Evolutionary conservation across 1,140 invertebrate species (phyloP), one percentile per base, ranked within the genome.

Genomic region (Pseudomyrmex dendroicus): DNA sequence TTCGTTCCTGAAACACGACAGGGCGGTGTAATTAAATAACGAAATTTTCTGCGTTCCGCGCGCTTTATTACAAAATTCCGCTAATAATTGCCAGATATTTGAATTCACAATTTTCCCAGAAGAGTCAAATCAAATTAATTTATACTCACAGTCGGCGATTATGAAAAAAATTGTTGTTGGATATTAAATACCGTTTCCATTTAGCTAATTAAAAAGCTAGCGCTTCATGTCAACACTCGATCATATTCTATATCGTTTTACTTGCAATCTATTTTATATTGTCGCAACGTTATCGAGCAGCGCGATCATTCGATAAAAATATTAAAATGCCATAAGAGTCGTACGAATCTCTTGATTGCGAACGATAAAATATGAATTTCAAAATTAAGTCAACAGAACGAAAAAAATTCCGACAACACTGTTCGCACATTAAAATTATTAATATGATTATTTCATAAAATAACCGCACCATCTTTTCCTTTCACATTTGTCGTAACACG

Each of bases 41-140:
- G 85, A 87, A 87, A 87, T 87, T 86, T 86, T 59, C 85, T 61
- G 57, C 85, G 68, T 87, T 70, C 85, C 85, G 20, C 62, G 56
- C 62, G 70, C 63, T 86, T 84, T 84, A 87, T 86, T 86, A 86
- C 82, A 76, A 87, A 87, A 87, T 87, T 86, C 86, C 85, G 70
- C 77, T 77, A 74, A 83, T 84, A 86, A 87, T 87, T 74, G 77
- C 68, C 61, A 64, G 63, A 50, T 80, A 76, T 84, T 86, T 83
- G 82, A 74, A 84, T 84, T 66, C 73, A 73, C 80, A 64, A 84
- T 68, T 80, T 59, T 56, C 67, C 22, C 25, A 61, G 35, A 44
- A 22, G 17, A 82, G 62, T 82, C 61, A 74, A 73, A 72, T 63
- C 61, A 63, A 86, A 84, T 74, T 80, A 72, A 84, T 86, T 70